Conservation (phyloP, 1,140 invertebrate genomes). For the Drosophila mauritiana region DNA sequence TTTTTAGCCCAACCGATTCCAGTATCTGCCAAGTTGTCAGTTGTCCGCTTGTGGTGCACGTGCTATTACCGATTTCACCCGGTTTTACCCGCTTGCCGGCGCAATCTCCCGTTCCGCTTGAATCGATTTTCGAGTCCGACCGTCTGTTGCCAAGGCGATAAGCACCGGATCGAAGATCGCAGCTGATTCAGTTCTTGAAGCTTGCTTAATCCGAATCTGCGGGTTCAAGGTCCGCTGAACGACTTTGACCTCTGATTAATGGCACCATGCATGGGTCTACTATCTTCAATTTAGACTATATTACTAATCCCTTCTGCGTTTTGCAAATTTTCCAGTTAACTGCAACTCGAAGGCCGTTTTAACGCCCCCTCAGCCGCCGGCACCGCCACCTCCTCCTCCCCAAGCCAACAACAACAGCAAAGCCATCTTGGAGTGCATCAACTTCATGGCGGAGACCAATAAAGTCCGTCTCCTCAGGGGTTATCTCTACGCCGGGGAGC, state of each 20-base stretch:
- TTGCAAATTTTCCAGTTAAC: slow-evolving; percentile 37
- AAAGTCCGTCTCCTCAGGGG: slow-evolving; percentile 76
- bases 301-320: slow-evolving; percentile 28
- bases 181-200: slow-evolving; percentile 36
- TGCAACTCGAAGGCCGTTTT: slow-evolving; percentile 33
- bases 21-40: slow-evolving; percentile 1
- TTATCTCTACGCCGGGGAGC: slow-evolving; percentile 67
- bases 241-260: slow-evolving; percentile 18
- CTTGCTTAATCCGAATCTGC: slow-evolving; percentile 6
- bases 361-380: slow-evolving; percentile 27
- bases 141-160: slow-evolving; percentile 56
- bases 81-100: slow-evolving; percentile 29
- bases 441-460: slow-evolving; percentile 75
- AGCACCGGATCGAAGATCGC: slow-evolving; percentile 19
- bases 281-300: background rate
- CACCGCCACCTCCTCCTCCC: slow-evolving; percentile 16
- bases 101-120: slow-evolving; percentile 35
- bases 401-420: slow-evolving; percentile 57
- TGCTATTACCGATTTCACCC: slow-evolving; percentile 24
- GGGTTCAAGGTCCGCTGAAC: slow-evolving; percentile 47
- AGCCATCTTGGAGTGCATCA: slow-evolving; percentile 47
- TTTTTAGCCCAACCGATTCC: background rate
- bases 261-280: background rate
- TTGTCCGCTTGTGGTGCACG: slow-evolving; percentile 18
- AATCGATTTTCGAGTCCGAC: slow-evolving; percentile 21